Evolutionary conservation across 2,888 invertebrate genomes (phyloP), one percentile per base, ranked within the genome.

Genomic region (Yponomeuta malinellus): DNA sequence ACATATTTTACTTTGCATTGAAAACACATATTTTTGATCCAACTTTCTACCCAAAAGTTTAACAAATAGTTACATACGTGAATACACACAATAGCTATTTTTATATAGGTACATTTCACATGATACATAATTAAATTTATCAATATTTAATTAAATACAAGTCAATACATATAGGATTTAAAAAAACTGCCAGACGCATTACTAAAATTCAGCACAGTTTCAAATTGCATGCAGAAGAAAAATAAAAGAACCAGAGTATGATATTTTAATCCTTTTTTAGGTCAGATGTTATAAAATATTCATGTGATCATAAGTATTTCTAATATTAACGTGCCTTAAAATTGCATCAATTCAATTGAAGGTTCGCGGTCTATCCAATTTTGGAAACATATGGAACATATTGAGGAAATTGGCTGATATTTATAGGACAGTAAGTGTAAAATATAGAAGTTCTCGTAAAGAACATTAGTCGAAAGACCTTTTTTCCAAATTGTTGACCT

Each of bases 1-100:
- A 68, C 68, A 68, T 68, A 68, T 68, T 68, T 68, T 52, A 31
- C 23, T 67, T 29, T 68, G 52, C 15, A 48, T 29, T 43, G 68
- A 29, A 52, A 68, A 68, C 4, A 43, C 48, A 4, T 68, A 68
- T 48, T 68, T 68, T 68, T 52, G 48, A 68, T 31, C 68, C 23
- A 68, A 68, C 48, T 10, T 65, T 65, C 10, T 59, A n/a, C 37
- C 37, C 43, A 43, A 67, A 3, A 2, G 12, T 68, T 43, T 48
- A 43, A 66, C 31, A 48, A 68, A 48, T 48, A 12, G 10, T 48
- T 33, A 48, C 29, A n/a, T 67, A 67, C 43, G 37, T 67, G 37
- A 5, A 43, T 67, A 10, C 15, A 67, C 48, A 48, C 9, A 15
- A 59, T 59, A 59, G 52, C 52, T 59, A 15, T 15, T 59, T 15